A percentile compares a stretch with the other conserved stretches of the same genome.
Conservation (phyloP, 2,888 invertebrate genomes). For the Gandaritis pyraliata region DNA sequence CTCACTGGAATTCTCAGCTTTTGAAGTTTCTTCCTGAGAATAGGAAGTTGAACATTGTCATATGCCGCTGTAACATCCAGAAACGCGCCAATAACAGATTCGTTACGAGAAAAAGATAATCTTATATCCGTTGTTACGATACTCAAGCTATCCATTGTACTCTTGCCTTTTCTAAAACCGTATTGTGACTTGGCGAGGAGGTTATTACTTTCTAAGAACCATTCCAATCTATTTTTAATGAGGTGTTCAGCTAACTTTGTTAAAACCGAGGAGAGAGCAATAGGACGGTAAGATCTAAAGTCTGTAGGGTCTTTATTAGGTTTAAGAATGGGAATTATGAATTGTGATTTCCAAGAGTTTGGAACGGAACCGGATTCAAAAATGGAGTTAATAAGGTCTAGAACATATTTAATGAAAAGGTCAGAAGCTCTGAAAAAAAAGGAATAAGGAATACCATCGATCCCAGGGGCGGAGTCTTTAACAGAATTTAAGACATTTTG, state of each 20-base stretch:
- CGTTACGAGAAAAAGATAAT: background rate
- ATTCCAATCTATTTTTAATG: background rate
- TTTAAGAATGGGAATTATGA: background rate
- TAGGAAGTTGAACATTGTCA: background rate
- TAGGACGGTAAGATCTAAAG: background rate
- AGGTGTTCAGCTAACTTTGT: background rate
- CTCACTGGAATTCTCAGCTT: background rate
- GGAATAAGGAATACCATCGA: too few species aligned
- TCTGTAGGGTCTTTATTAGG: background rate
- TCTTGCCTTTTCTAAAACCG: background rate
- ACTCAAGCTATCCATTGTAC: background rate
- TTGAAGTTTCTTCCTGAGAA: background rate
- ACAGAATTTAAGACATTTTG: background rate
- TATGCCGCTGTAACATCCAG: background rate
- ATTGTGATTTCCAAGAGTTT: background rate
- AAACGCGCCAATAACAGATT: background rate
- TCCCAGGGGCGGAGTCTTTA: background rate
- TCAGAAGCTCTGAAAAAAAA: background rate
- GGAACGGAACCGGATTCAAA: background rate
- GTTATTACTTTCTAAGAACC: background rate
- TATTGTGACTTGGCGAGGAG: background rate
- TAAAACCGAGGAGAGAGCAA: background rate
- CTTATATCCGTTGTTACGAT: background rate
- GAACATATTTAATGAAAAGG: background rate
- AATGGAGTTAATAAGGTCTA: background rate